Conservation (phyloP, 2,797 vertebrate genomes). For the Gambelia wislizenii region DNA sequence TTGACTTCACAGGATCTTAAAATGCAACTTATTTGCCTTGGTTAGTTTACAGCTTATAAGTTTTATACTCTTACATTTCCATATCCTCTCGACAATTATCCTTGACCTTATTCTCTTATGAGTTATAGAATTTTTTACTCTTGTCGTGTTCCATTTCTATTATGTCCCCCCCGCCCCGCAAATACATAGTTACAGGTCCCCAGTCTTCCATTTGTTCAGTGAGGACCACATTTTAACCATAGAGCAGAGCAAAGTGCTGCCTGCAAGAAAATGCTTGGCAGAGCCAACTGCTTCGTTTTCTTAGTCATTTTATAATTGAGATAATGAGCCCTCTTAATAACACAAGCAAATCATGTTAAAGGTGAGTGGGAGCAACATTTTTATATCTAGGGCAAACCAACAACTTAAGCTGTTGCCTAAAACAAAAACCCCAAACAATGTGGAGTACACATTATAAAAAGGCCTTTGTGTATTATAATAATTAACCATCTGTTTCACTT, state of each 20-base stretch:
- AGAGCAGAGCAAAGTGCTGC: conserved; percentile 5
- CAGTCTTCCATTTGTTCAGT: too few species aligned
- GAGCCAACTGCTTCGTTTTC: conserved; percentile 28
- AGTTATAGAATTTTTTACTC: too few species aligned
- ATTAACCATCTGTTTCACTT: conserved; percentile 38
- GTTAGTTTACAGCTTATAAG: too few species aligned
- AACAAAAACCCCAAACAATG: not conserved
- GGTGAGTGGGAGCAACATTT: conserved; percentile 10
- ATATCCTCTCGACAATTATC: too few species aligned
- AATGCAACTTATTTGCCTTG: too few species aligned
- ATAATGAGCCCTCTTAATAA: conserved; percentile 31
- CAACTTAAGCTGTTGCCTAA: conserved; percentile 6
- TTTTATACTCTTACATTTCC: too few species aligned
- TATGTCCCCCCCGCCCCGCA: too few species aligned
- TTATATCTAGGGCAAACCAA: not conserved
- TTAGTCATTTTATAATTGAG: conserved; percentile 33
- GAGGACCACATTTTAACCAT: not conserved
- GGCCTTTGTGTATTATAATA: conserved; percentile 18
- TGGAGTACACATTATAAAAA: not conserved
- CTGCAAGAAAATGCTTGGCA: not conserved
- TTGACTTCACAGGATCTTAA: too few species aligned
- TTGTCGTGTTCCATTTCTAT: too few species aligned
- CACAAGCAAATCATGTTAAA: not conserved
- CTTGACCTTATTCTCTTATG: too few species aligned
- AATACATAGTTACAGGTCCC: too few species aligned